Conservation (phyloP, 2,113 vertebrate genomes). For the Garra rufa region DNA sequence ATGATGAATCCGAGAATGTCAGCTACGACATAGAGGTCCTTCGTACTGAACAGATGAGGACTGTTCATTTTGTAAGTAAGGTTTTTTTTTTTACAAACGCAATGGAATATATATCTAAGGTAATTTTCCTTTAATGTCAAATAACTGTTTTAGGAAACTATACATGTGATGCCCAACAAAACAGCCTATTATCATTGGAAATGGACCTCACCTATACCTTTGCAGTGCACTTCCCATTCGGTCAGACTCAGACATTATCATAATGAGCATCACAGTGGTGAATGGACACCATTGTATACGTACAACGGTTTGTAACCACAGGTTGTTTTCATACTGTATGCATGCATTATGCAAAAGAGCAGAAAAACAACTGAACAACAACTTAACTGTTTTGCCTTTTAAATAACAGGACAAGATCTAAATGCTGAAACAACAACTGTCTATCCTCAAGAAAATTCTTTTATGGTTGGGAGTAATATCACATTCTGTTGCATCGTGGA, state of each 20-base stretch:
- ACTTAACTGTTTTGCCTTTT: background rate
- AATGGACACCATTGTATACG: conserved; percentile 44
- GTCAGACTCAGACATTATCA: conserved; percentile 59
- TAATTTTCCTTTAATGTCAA: background rate
- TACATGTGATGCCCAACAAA: conserved; percentile 45
- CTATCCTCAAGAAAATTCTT: conserved; percentile 59
- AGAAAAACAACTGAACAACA: background rate
- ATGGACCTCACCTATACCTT: conserved; percentile 66
- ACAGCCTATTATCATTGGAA: conserved; percentile 62
- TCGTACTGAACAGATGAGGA: conserved; percentile 22
- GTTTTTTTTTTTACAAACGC: background rate
- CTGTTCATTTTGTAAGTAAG: conserved; percentile 48
- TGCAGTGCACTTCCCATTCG: conserved; percentile 67
- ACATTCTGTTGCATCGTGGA: conserved; percentile 70
- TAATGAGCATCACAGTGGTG: conserved; percentile 40
- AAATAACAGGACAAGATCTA: conserved; percentile 61
- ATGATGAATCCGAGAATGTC: background rate
- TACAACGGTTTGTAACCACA: conserved; percentile 52
- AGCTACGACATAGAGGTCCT: conserved; percentile 47
- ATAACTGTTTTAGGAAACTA: conserved; percentile 58
- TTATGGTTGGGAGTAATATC: conserved; percentile 51
- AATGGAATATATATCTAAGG: background rate
- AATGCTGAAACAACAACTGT: accelerated
- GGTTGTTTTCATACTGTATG: conserved; percentile 1
- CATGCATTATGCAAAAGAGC: background rate